A percentile compares a stretch with the other conserved stretches of the same genome.
Evolutionary conservation across 2,888 invertebrate species (phyloP).

Genomic region (Drosophila quinaria): DNA sequence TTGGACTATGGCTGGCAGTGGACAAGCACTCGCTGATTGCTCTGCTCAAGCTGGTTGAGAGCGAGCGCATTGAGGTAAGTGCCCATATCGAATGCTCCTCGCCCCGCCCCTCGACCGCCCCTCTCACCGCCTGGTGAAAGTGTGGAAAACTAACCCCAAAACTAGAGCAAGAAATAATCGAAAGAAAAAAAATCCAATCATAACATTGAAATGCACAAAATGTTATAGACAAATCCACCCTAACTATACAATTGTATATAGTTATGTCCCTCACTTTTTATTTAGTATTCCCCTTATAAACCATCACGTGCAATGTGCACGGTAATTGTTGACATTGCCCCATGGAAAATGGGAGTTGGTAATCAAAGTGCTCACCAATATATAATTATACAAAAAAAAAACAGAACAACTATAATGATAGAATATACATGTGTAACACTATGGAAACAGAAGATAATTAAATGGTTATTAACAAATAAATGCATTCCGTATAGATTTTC

Average conservation of each 20-base stretch:
- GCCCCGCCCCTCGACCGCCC: neutral
- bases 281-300: slow-evolving; percentile 13
- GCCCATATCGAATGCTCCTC: slow-evolving; percentile 27
- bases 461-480: neutral
- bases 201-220: slow-evolving; percentile 20
- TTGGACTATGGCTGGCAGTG: slow-evolving; percentile 90
- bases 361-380: slow-evolving; percentile 27
- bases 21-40: slow-evolving; percentile 90
- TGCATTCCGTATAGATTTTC: neutral
- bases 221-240: slow-evolving; percentile 34
- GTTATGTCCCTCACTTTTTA: neutral
- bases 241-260: neutral
- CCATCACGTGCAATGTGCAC: slow-evolving; percentile 42
- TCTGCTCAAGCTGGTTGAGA: slow-evolving; percentile 87
- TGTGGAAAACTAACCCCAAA: slow-evolving; percentile 38
- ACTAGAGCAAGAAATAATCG: neutral
- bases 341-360: slow-evolving; percentile 1
- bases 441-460: neutral
- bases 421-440: slow-evolving; percentile 6
- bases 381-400: slow-evolving; percentile 28
- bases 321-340: slow-evolving; percentile 45
- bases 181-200: slow-evolving; percentile 18
- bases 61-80: slow-evolving; percentile 87
- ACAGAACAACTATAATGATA: neutral
- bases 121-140: slow-evolving; percentile 39